A percentile compares a stretch with the other conserved stretches of the same genome.
Evolutionary conservation across 1,140 invertebrate genomes (phyloP).

Genomic region (Leptinotarsa undecemlineata): DNA sequence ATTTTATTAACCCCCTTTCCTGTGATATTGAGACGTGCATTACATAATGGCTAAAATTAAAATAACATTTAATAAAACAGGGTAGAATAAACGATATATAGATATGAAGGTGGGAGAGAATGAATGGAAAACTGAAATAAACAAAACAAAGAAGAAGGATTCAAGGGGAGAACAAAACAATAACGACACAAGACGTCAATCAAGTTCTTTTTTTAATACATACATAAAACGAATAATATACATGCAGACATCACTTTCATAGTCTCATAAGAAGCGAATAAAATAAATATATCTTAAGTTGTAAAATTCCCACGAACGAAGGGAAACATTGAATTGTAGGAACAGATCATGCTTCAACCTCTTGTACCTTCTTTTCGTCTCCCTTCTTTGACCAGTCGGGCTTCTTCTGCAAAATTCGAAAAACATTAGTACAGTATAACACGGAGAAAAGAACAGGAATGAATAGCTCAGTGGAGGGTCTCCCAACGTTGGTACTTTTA

Average conservation of each 20-base stretch:
- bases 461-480: not conserved
- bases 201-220: constrained; percentile 19
- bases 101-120: not conserved
- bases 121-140: constrained; percentile 10
- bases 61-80: not conserved
- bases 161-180: constrained; percentile 22
- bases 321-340: not conserved
- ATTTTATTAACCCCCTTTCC: too few relatives aligned
- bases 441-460: not conserved
- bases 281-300: constrained; percentile 27
- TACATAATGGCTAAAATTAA: not conserved
- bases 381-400: constrained; percentile 89
- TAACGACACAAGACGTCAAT: constrained; percentile 14
- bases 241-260: constrained; percentile 25
- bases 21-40: not conserved
- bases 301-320: constrained; percentile 7
- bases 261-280: constrained; percentile 18
- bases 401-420: constrained; percentile 74
- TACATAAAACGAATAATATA: constrained; percentile 29
- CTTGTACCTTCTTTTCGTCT: constrained; percentile 87
- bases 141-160: too few relatives aligned
- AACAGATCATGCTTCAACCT: constrained; percentile 74
- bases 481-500: too few relatives aligned
- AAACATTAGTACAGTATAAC: not conserved
- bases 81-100: not conserved